phyloP scores from a whole-genome alignment of 2,888 invertebrate species.

The Sphaerophoria rueppellii region DNA sequence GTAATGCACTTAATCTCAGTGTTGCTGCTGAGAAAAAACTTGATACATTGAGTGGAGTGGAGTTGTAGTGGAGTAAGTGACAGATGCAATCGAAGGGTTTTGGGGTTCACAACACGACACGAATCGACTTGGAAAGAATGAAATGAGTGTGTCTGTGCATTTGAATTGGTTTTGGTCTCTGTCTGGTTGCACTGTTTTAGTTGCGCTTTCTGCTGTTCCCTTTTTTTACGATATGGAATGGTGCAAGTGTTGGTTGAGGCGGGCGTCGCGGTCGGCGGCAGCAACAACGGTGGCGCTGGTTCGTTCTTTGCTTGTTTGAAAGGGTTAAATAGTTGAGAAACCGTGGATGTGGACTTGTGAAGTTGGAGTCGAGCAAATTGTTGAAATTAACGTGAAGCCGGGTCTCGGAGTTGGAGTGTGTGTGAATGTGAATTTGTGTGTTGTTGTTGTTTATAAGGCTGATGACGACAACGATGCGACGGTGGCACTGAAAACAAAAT shows the following conservation, averaged over 20 bases:
- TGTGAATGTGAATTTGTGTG: slow-evolving; percentile 6
- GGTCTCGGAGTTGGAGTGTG: background rate
- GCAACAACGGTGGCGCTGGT: slow-evolving; percentile 8
- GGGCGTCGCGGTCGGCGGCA: too few species aligned
- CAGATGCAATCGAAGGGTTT: slow-evolving; percentile 2
- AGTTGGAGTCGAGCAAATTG: slow-evolving; percentile 46
- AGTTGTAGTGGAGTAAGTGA: slow-evolving; percentile 15
- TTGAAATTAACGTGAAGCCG: background rate
- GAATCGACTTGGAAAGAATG: background rate
- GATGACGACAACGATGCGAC: slow-evolving; percentile 27
- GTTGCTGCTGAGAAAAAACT: slow-evolving; percentile 33
- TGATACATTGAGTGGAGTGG: slow-evolving; percentile 52
- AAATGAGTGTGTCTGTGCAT: slow-evolving; percentile 4
- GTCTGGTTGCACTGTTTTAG: slow-evolving; percentile 14
- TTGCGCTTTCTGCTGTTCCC: slow-evolving; percentile 18
- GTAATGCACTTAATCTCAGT: slow-evolving; percentile 43
- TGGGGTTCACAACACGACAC: background rate
- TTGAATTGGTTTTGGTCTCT: background rate
- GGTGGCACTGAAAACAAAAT: slow-evolving; percentile 21
- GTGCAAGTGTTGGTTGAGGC: too few species aligned
- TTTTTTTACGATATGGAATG: background rate
- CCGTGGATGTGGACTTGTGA: slow-evolving; percentile 25
- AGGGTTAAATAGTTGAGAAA: slow-evolving; percentile 48
- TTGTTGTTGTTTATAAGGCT: slow-evolving; percentile 32
- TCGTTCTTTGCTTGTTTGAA: slow-evolving; percentile 13